Evolutionary conservation across 2,113 vertebrate genomes (phyloP).

Genomic region (Setophaga petechia): DNA sequence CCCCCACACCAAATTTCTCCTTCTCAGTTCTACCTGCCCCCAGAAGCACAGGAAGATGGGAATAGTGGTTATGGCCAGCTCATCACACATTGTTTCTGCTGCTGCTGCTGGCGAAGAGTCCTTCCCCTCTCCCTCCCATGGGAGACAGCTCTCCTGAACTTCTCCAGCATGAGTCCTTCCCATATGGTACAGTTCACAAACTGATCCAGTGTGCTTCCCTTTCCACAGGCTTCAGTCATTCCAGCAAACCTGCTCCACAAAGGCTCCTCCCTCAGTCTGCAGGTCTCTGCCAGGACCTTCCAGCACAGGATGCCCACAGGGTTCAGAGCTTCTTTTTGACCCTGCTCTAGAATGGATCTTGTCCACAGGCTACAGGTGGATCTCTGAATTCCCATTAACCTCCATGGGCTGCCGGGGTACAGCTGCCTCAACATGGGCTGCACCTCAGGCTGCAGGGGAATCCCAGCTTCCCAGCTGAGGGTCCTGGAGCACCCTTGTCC

Average conservation of each 20-base stretch:
- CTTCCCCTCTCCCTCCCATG: not conserved
- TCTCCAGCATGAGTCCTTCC: not conserved
- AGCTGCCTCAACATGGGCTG: not conserved
- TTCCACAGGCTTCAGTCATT: not conserved
- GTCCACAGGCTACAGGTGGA: not conserved
- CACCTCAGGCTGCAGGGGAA: not conserved
- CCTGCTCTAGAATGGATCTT: not conserved
- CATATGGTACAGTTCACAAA: not conserved
- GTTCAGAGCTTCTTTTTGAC: not conserved
- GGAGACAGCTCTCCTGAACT: not conserved
- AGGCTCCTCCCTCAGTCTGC: not conserved
- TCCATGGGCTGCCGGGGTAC: not conserved
- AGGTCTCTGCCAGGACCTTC: not conserved
- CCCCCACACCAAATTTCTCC: not conserved
- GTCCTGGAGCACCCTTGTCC: rapidly evolving
- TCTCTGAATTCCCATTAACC: not conserved
- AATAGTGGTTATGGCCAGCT: not conserved
- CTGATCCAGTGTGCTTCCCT: too few relatives aligned
- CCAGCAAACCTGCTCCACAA: rapidly evolving
- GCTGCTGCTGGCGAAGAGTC: too few relatives aligned
- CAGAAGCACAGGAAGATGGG: not conserved
- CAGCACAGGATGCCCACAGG: not conserved
- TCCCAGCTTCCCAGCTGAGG: not conserved
- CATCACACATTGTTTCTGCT: not conserved
- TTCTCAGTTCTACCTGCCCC: not conserved